Evolutionary conservation across 2,113 vertebrate species (phyloP), one percentile per base, ranked within the genome.

Genomic region (Vanacampus margaritifer): DNA sequence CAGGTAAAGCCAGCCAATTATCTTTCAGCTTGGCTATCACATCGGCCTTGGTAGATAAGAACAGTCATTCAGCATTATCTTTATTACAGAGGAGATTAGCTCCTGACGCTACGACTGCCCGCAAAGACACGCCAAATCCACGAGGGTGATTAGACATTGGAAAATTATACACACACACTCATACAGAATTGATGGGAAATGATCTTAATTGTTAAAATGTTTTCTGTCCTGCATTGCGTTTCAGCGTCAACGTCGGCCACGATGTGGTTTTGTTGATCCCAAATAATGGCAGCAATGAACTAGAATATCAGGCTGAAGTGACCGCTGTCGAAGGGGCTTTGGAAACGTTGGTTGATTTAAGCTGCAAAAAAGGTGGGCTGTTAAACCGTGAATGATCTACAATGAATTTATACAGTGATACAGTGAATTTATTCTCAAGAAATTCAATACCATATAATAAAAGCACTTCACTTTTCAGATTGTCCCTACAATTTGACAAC

Each of bases 11-110:
- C 24, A 8, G 2, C 3, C 13, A 35, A 41, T 1, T 4, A 6
- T 36, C 21, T 51, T 48, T 5, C 2, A 21, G 57, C 19, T 6
- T 11, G 21, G 9, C 13, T 63, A 39, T 21, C 53, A 24, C 43
- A 43, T 53, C 21, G 63, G 23, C 5, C 19, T 60, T 36, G 19
- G 45, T 7, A 17, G 56, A 41, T 64, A 26, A 73, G 10, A 26
- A 21, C 8, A 37, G 16, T 5, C 13, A 50, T 23, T 32, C 21
- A 64, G 21, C 35, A 9, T 4, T 32, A 21, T 63, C 13, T 75
- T 64, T 39, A 39, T 75, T 78, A 66, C 46, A 81, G 79, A 54
- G 56, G 43, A 70, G 39, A 46, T 53, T 35, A 51, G 36, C 23
- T 46, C 12, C 11, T 58, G 39, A 73, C 19, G 46, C 1, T 8